A percentile compares a stretch with the other conserved stretches of the same genome.
These are phyloP conservation scores for Pocillopora meandrina DNA, from an alignment of 92 coral and sea anemone species.

Conservation along the genomic window DNA sequence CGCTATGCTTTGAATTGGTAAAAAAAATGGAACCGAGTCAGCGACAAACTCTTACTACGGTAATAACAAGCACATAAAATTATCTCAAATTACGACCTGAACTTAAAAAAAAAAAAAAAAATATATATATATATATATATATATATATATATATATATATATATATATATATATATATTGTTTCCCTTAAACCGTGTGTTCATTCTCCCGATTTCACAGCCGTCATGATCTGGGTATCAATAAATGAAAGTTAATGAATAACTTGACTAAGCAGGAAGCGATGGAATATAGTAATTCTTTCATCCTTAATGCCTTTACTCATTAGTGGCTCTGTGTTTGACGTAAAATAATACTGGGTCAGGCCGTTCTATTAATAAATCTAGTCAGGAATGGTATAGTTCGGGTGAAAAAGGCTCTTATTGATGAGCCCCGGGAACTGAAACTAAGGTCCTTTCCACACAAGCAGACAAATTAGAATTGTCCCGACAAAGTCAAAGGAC, in stretches of 20 bases:
- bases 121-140: neutral
- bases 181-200: neutral
- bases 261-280: neutral
- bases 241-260: conserved; percentile 11
- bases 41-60: no score
- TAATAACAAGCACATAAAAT: no score
- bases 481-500: neutral
- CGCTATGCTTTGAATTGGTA: no score
- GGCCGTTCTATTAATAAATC: no score
- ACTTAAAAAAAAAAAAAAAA: no score
- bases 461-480: neutral
- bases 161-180: neutral
- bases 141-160: neutral
- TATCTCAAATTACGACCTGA: no score
- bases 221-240: conserved; percentile 6
- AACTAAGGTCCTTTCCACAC: neutral
- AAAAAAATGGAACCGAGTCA: no score
- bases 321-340: no score
- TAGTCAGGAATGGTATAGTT: no score
- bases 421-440: neutral
- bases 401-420: no score
- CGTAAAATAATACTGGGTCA: no score
- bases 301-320: no score
- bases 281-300: neutral
- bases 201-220: conserved; percentile 4